Evolutionary conservation across 2,113 vertebrate species (phyloP).

Genomic region (Cercocebus atys): DNA sequence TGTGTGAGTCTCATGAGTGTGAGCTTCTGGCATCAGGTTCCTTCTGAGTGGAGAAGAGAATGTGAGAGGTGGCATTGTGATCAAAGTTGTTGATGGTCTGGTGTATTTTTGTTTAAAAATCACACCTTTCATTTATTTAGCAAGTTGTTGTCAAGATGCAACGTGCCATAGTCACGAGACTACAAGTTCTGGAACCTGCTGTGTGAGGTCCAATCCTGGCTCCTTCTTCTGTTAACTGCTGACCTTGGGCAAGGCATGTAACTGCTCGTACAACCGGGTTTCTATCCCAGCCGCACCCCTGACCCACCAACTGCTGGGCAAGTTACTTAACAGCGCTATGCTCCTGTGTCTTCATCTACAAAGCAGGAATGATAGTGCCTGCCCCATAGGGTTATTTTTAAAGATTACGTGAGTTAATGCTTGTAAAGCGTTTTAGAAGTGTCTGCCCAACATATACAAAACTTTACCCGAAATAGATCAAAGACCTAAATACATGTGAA

Average conservation of each 20-base stretch:
- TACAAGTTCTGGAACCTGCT: background rate
- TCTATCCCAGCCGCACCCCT: background rate
- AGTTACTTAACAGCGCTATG: background rate
- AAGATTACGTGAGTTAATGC: background rate
- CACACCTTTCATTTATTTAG: background rate
- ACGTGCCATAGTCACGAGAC: too few species aligned
- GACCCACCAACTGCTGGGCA: too few species aligned
- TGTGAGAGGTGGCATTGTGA: background rate
- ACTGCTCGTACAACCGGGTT: fast-evolving
- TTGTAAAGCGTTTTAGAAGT: background rate
- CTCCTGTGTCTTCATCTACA: background rate
- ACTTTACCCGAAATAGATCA: background rate
- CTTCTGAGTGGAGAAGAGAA: too few species aligned
- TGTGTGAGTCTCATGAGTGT: too few species aligned
- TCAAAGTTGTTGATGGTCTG: background rate
- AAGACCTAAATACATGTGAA: background rate
- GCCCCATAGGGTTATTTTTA: too few species aligned
- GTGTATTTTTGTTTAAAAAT: background rate
- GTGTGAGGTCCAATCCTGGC: background rate
- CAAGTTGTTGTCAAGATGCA: fast-evolving
- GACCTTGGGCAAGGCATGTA: background rate
- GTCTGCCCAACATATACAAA: background rate
- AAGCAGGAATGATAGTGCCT: background rate
- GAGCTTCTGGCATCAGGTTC: too few species aligned
- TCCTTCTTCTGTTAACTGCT: background rate